These are phyloP conservation scores for Oreochromis tanganicae DNA, from an alignment of 2,113 vertebrate genomes.

Conservation along the genomic window DNA sequence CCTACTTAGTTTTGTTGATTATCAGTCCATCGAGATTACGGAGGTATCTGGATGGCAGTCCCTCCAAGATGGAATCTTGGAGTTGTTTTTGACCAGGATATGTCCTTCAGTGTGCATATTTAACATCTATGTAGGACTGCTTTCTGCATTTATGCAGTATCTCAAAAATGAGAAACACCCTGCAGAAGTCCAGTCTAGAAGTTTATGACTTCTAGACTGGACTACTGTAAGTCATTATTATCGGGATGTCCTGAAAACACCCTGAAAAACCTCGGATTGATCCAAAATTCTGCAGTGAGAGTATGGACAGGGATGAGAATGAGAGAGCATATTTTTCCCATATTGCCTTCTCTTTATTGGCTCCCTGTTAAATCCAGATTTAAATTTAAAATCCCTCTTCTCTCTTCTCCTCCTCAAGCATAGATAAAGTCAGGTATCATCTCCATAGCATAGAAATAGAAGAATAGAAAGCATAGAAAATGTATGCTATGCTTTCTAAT, in stretches of 20 bases:
- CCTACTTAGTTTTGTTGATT: not conserved
- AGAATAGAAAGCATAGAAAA: not conserved
- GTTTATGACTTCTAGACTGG: not conserved
- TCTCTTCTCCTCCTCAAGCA: not conserved
- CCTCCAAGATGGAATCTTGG: not conserved
- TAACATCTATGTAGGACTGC: not conserved
- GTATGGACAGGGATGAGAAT: not conserved
- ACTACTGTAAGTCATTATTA: not conserved
- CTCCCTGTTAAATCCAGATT: not conserved
- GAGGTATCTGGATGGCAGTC: not conserved
- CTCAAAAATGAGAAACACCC: not conserved
- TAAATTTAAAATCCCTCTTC: not conserved
- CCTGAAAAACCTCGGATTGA: not conserved
- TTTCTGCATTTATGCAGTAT: not conserved
- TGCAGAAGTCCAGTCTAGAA: no score
- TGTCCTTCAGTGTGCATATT: not conserved
- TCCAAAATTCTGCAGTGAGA: not conserved
- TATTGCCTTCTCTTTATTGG: not conserved
- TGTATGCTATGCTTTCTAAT: rapidly evolving
- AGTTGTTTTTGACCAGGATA: not conserved
- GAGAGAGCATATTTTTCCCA: not conserved
- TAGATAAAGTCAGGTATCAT: rapidly evolving
- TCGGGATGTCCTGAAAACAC: not conserved
- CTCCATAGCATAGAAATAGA: not conserved
- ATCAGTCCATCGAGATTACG: not conserved